Percentiles rank a stretch among this genome's conserved stretches.
Conservation (phyloP, 2,797 vertebrate genomes). For the Coregonus sp. region DNA sequence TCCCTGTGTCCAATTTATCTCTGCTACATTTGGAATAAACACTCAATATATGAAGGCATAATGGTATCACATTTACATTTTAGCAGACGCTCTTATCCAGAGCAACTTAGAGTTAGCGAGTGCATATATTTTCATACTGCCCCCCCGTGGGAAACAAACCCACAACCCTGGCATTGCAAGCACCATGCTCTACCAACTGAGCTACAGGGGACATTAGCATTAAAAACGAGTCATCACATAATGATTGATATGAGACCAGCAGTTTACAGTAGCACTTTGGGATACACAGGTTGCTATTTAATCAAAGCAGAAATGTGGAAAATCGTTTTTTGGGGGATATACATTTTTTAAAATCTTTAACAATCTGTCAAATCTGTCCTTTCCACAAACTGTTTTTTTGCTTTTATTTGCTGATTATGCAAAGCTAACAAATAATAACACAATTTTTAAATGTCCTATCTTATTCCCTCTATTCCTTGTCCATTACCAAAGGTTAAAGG, state of each 20-base stretch:
- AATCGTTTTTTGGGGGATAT: too few relatives aligned
- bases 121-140: too few relatives aligned
- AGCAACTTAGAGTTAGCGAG: too few relatives aligned
- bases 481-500: neutral
- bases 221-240: neutral
- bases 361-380: neutral
- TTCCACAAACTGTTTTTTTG: too few relatives aligned
- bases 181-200: too few relatives aligned
- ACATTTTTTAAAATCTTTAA: neutral
- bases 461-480: too few relatives aligned
- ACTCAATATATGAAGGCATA: neutral
- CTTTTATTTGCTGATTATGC: too few relatives aligned
- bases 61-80: too few relatives aligned
- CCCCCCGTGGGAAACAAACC: too few relatives aligned
- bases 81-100: too few relatives aligned
- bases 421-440: too few relatives aligned
- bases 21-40: neutral
- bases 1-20: neutral
- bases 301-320: neutral
- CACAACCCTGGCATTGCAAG: too few relatives aligned
- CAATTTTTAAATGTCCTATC: neutral
- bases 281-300: neutral
- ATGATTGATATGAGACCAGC: neutral
- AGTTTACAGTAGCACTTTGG: neutral
- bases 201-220: neutral